These are phyloP conservation scores for Catonia carolina DNA, from an alignment of 2,888 invertebrate genomes.

Conservation along the genomic window DNA sequence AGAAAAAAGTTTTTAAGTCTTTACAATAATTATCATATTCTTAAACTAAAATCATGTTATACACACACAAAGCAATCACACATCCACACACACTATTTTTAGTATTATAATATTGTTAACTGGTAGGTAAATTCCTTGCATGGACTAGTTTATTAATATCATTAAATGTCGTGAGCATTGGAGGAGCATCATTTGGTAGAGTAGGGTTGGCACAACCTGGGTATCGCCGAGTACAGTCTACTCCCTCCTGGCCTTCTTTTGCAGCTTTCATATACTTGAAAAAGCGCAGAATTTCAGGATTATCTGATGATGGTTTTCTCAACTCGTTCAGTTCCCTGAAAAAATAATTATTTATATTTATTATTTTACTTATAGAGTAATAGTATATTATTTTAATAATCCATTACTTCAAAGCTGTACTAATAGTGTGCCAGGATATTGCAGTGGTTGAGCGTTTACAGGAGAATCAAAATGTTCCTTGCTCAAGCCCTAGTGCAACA, in stretches of 20 bases:
- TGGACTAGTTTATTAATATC: conserved; percentile 83
- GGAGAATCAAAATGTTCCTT: no score
- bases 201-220: conserved; percentile 58
- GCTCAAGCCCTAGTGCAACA: no score
- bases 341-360: no score
- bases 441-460: no score
- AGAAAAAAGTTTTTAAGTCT: no score
- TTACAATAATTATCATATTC: no score
- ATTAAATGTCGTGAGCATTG: conserved; percentile 79
- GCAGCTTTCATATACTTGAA: conserved; percentile 80
- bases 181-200: conserved; percentile 48
- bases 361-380: not conserved
- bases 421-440: not conserved
- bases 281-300: conserved; percentile 79
- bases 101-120: no score
- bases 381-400: not conserved
- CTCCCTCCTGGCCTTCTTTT: conserved; percentile 76
- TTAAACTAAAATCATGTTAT: no score
- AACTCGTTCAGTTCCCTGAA: conserved; percentile 77
- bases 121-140: conserved; percentile 52
- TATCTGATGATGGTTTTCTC: conserved; percentile 75
- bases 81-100: no score
- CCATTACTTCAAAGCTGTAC: not conserved
- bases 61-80: no score
- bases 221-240: conserved; percentile 62